phyloP scores from a whole-genome alignment of 2,113 vertebrate genomes.

The Ictalurus furcatus region DNA sequence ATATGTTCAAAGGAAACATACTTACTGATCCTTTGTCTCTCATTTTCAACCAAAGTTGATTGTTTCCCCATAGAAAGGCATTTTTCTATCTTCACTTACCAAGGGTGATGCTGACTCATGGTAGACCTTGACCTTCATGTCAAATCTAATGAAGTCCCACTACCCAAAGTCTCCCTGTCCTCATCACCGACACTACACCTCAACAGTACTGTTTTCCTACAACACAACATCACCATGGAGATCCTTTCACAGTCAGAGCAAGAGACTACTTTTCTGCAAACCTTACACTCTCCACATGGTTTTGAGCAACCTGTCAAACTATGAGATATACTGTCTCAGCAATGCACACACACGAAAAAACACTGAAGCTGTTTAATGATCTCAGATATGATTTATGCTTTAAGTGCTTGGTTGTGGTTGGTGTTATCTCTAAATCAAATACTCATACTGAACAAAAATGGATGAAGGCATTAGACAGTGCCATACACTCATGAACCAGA shows the following conservation, averaged over 20 bases:
- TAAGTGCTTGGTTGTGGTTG: slow-evolving; percentile 25
- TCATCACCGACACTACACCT: background rate
- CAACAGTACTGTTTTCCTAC: slow-evolving; percentile 32
- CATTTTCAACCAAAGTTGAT: background rate
- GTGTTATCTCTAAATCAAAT: slow-evolving; percentile 25
- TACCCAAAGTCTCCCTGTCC: slow-evolving; percentile 7
- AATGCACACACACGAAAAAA: background rate
- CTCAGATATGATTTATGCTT: slow-evolving; percentile 15
- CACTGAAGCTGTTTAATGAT: slow-evolving; percentile 18
- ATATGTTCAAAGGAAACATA: background rate
- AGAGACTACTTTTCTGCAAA: slow-evolving; percentile 4
- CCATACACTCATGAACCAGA: slow-evolving; percentile 18
- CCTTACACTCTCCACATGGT: slow-evolving; percentile 1
- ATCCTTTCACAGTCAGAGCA: slow-evolving; percentile 2
- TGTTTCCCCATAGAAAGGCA: background rate
- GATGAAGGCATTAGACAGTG: background rate
- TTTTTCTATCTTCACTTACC: slow-evolving; percentile 5
- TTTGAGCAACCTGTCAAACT: slow-evolving; percentile 10
- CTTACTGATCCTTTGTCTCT: background rate
- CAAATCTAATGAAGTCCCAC: background rate
- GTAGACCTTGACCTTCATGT: slow-evolving; percentile 8
- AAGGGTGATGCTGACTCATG: slow-evolving; percentile 21
- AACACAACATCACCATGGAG: slow-evolving; percentile 48
- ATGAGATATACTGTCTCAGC: background rate
- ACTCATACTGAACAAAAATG: background rate